Conservation (phyloP, 1,140 invertebrate genomes). For the Drosophila nigrodunni region DNA sequence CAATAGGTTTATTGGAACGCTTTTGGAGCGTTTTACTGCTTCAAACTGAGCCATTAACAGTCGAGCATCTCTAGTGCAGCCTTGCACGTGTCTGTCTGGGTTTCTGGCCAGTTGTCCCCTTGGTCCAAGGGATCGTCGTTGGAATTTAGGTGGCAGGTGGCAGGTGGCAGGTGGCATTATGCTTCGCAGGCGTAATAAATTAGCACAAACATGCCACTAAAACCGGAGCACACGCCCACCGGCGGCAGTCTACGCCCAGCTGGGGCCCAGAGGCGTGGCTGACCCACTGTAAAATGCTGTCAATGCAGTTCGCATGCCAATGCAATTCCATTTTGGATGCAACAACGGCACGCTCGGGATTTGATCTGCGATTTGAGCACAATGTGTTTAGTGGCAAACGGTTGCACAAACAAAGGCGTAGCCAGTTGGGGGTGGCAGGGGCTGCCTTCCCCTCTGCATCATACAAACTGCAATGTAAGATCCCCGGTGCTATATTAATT, state of each 20-base stretch:
- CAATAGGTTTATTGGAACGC: too few species aligned
- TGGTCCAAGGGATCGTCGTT: conserved; percentile 16
- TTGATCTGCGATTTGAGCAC: conserved; percentile 73
- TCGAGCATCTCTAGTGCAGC: not conserved
- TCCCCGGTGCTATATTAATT: too few species aligned
- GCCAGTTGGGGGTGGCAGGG: too few species aligned
- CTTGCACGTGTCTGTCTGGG: not conserved
- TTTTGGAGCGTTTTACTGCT: too few species aligned
- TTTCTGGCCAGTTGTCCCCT: conserved; percentile 29
- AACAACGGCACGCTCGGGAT: conserved; percentile 63
- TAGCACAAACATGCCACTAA: conserved; percentile 81
- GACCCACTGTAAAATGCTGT: conserved; percentile 73
- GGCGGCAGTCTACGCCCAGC: conserved; percentile 7
- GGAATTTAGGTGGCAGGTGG: conserved; percentile 39
- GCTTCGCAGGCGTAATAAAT: conserved; percentile 79
- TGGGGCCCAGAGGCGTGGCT: conserved; percentile 47
- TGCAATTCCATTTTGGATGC: conserved; percentile 59
- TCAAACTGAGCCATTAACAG: too few species aligned
- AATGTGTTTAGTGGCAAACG: conserved; percentile 74
- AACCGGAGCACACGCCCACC: conserved; percentile 66
- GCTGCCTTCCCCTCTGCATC: too few species aligned
- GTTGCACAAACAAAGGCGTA: conserved; percentile 11
- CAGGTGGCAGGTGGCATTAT: conserved; percentile 43
- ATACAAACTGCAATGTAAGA: too few species aligned
- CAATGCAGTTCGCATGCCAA: conserved; percentile 67